Conservation (phyloP, 2,113 vertebrate species). For the Mus pahari region DNA sequence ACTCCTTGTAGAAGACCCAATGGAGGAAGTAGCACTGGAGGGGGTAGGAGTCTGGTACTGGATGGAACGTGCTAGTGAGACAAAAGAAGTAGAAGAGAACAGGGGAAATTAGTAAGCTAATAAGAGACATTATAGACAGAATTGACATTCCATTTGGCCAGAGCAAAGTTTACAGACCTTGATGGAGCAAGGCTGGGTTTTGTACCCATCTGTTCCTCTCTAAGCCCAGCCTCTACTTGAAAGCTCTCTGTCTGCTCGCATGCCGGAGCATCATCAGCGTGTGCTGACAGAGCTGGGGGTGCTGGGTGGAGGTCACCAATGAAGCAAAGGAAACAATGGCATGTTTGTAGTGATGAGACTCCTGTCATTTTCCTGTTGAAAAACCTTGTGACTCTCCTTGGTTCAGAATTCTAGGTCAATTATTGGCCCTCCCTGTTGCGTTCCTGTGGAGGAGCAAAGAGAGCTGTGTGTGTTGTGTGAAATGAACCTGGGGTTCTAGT, state of each 20-base stretch:
- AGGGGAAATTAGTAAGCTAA: background rate
- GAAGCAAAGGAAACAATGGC: background rate
- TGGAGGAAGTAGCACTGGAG: background rate
- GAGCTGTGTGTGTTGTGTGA: background rate
- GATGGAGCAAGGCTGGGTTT: background rate
- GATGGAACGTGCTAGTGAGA: background rate
- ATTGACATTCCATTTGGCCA: background rate
- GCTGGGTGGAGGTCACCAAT: background rate
- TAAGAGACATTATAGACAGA: background rate
- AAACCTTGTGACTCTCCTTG: constrained; percentile 7
- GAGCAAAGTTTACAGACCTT: background rate
- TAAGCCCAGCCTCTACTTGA: background rate
- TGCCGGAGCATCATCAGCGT: no score
- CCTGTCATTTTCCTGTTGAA: constrained; percentile 25
- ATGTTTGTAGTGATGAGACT: background rate
- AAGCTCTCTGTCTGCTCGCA: background rate
- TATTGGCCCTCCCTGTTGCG: background rate
- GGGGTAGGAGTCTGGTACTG: background rate
- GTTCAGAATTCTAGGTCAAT: background rate
- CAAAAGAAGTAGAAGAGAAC: background rate
- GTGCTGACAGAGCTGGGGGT: background rate
- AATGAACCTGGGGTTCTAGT: background rate
- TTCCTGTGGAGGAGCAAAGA: background rate
- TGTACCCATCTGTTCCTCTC: background rate
- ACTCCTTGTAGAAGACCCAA: background rate